These are phyloP conservation scores for Alentia gelatinosa DNA, from an alignment of 2,888 invertebrate genomes.

Conservation along the genomic window DNA sequence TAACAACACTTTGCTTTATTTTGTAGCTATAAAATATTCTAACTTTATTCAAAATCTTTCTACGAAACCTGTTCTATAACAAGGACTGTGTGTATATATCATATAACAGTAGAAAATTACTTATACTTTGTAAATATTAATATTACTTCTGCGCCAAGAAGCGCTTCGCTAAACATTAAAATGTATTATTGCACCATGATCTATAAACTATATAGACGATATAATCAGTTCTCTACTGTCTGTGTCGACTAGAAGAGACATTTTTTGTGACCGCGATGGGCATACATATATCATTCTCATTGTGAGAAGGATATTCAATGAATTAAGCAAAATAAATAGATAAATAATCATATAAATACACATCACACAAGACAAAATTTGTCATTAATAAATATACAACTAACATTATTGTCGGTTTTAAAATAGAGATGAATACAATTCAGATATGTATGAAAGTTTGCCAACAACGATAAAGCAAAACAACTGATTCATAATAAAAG, in stretches of 20 bases:
- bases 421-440: neutral
- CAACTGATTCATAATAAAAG: neutral
- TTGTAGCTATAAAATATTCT: conserved; percentile 52
- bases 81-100: conserved; percentile 48
- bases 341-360: conserved; percentile 11
- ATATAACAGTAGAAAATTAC: conserved; percentile 51
- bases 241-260: conserved; percentile 8
- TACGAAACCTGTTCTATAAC: conserved; percentile 51
- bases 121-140: conserved; percentile 36
- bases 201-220: conserved; percentile 12
- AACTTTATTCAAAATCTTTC: conserved; percentile 47
- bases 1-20: neutral
- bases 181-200: conserved; percentile 22
- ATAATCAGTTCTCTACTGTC: neutral
- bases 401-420: neutral
- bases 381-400: neutral
- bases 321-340: conserved; percentile 8
- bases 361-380: conserved; percentile 29
- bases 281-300: neutral
- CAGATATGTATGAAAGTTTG: neutral
- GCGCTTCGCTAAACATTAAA: neutral
- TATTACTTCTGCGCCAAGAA: conserved; percentile 33
- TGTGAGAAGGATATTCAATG: neutral
- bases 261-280: conserved; percentile 37
- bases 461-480: neutral